Evolutionary conservation across 2,888 invertebrate genomes (phyloP), one percentile per base, ranked within the genome.

Genomic region (Drosophila neonasuta): DNA sequence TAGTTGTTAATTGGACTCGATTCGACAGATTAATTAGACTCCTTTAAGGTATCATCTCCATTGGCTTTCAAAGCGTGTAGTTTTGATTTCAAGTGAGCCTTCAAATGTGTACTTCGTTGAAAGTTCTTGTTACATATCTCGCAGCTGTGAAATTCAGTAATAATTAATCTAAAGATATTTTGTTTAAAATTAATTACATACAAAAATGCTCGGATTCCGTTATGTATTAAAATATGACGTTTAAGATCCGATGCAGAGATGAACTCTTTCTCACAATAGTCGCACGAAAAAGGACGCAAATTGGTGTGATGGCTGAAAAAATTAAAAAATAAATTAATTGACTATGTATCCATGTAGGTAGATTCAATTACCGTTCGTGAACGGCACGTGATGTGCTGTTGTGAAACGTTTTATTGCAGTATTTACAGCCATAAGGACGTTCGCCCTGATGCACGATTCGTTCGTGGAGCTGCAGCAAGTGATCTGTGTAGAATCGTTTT

Each of bases 191-290:
- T 10, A 20, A 42, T 17, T 13, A 79, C 86, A 70, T 45, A 82
- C 82, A 55, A 65, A 70, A 66, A 85, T 2, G 64, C 52, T 13
- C 86, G 57, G 1, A 66, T 50, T 3, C 87, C 82, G 5, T 67
- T 86, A 45, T 82, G 82, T 10, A 71, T 75, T 30, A 82, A 41
- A 13, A 79, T 68, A 42, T 90, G 90, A 41, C 90, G 83, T 48
- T 88, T 90, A 0, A 87, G 74, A n/a, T 87, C 88, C 11, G 89
- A 88, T 2, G 88, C 80, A 49, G 87, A 89, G 24, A 79, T 84
- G 57, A 90, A 90, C 20, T 80, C 63, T 54, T 89, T 89, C 4
- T 73, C 77, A 36, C 90, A 90, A 52, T 82, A 70, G 6, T 70
- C 72, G 29, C 90, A 90, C 7, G 64, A 56, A 59, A 87, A 90